Conservation (phyloP, 2,888 invertebrate species). For the Epirrhoe alternata region DNA sequence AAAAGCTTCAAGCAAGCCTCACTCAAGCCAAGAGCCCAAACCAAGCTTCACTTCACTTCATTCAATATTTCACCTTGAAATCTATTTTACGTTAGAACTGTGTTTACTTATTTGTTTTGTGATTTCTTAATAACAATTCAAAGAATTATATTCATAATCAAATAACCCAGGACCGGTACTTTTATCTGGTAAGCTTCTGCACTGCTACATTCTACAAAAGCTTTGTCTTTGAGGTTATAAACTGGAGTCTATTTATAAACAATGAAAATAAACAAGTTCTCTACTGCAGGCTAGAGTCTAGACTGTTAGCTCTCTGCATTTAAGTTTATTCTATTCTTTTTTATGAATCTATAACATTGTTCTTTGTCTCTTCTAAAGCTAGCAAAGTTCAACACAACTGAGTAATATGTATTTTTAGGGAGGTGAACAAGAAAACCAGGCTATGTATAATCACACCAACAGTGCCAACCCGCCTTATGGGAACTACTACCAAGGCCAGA, state of each 20-base stretch:
- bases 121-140: neutral
- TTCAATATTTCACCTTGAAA: conserved; percentile 8
- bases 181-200: conserved; percentile 11
- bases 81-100: neutral
- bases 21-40: conserved; percentile 2
- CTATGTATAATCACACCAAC: conserved; percentile 77
- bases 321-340: neutral
- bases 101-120: neutral
- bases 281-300: neutral
- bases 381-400: neutral
- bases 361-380: neutral
- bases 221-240: conserved; percentile 48
- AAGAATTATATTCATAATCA: neutral
- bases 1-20: conserved; percentile 14
- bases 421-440: conserved; percentile 76
- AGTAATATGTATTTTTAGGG: conserved; percentile 59
- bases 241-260: conserved; percentile 38
- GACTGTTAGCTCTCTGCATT: neutral
- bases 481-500: conserved; percentile 79
- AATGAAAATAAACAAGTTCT: conserved; percentile 26
- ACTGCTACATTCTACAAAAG: conserved; percentile 21
- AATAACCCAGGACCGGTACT: neutral
- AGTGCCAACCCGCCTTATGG: conserved; percentile 74
- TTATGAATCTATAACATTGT: neutral
- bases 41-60: conserved; percentile 12